Percentiles rank a stretch among this genome's conserved stretches.
These are phyloP conservation scores for Embidobia sp. DNA, from an alignment of 2,888 invertebrate genomes.

Conservation along the genomic window DNA sequence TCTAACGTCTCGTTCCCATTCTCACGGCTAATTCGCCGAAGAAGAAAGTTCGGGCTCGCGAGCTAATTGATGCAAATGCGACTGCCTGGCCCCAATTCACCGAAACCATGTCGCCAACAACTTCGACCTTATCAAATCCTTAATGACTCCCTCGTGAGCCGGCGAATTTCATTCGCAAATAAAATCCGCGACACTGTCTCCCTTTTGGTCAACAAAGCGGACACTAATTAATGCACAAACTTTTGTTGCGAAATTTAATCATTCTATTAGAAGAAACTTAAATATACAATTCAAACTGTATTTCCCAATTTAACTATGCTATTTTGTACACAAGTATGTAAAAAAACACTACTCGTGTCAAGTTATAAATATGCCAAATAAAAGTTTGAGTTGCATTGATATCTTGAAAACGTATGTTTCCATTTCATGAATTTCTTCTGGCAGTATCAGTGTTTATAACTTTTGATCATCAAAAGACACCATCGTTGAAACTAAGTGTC, in stretches of 20 bases:
- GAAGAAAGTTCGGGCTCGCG: conserved; percentile 75
- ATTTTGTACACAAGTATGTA: no score
- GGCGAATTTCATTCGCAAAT: conserved; percentile 16
- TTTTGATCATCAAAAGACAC: no score
- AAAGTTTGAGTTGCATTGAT: no score
- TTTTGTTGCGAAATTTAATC: not conserved
- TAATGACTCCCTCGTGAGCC: conserved; percentile 13
- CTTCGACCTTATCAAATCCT: conserved; percentile 38
- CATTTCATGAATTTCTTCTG: no score
- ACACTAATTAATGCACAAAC: conserved; percentile 1
- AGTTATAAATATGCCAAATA: no score
- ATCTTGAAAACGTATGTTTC: no score
- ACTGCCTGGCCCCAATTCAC: conserved; percentile 53
- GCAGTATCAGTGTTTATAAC: no score
- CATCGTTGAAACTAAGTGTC: no score
- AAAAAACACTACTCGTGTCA: no score
- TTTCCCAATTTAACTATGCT: no score
- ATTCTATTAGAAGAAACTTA: not conserved
- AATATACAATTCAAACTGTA: no score
- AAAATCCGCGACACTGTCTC: not conserved
- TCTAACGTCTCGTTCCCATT: conserved; percentile 30
- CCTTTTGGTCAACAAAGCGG: not conserved
- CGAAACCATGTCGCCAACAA: conserved; percentile 52
- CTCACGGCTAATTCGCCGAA: conserved; percentile 75
- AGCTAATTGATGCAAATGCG: conserved; percentile 80